Evolutionary conservation across 2,888 invertebrate species (phyloP).

Genomic region (Arctia plantaginis): DNA sequence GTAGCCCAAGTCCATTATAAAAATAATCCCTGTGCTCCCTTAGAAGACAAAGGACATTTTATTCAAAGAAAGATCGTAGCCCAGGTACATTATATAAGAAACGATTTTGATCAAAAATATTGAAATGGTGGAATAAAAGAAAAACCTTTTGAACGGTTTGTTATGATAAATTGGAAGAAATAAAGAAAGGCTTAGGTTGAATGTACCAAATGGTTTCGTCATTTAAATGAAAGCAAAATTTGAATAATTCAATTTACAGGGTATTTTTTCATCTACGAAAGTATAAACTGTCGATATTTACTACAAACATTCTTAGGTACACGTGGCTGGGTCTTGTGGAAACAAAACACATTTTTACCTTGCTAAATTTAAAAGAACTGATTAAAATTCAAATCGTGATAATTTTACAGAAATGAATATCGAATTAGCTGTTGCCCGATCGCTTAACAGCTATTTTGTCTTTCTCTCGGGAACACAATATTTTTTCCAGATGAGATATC

Average conservation of each 20-base stretch:
- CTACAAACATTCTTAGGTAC: slow-evolving; percentile 22
- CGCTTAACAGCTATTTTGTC: too few relatives aligned
- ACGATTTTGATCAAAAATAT: slow-evolving; percentile 50
- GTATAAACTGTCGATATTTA: slow-evolving; percentile 26
- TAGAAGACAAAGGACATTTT: slow-evolving; percentile 26
- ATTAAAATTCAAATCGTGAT: neutral
- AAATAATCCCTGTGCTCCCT: slow-evolving; percentile 22
- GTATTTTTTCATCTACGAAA: slow-evolving; percentile 28
- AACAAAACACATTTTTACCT: neutral
- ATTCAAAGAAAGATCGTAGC: slow-evolving; percentile 19
- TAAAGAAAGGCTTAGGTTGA: slow-evolving; percentile 57
- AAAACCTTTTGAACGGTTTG: slow-evolving; percentile 59
- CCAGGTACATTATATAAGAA: slow-evolving; percentile 36
- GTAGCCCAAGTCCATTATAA: slow-evolving; percentile 24
- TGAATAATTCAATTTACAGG: slow-evolving; percentile 45
- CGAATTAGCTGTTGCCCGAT: neutral
- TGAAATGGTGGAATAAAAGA: slow-evolving; percentile 49
- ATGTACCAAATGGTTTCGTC: slow-evolving; percentile 55
- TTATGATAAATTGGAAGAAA: slow-evolving; percentile 65
- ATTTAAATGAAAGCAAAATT: slow-evolving; percentile 55
- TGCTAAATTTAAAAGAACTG: neutral
- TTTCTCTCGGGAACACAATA: too few relatives aligned
- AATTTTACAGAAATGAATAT: neutral
- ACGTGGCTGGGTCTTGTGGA: neutral
- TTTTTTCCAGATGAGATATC: too few relatives aligned